These are phyloP conservation scores for Cataglyphis albicans DNA, from an alignment of 2,888 invertebrate species.

Conservation along the genomic window DNA sequence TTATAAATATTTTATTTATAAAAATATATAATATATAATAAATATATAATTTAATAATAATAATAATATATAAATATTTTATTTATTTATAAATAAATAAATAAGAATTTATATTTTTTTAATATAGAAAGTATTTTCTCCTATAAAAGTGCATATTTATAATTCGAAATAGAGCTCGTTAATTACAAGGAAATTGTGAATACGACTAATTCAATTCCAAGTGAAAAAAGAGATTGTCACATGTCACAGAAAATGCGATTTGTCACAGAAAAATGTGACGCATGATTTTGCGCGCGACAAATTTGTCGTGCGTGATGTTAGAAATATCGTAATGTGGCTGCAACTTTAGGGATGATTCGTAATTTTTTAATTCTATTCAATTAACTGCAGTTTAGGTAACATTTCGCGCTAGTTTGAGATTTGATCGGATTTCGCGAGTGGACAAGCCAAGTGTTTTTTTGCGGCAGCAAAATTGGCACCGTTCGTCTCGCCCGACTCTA, in stretches of 20 bases:
- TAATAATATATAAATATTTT: no score
- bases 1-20: no score
- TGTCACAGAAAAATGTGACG: not conserved
- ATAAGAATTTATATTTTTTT: not conserved
- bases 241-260: not conserved
- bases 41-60: no score
- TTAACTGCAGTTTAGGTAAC: conserved; percentile 24
- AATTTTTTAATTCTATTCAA: conserved; percentile 28
- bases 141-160: not conserved
- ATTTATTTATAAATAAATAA: no score
- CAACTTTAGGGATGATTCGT: not conserved
- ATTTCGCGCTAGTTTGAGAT: conserved; percentile 6
- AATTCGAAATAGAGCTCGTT: not conserved
- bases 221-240: not conserved
- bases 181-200: not conserved
- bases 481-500: not conserved
- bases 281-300: not conserved
- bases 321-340: not conserved
- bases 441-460: conserved; percentile 38
- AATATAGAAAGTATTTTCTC: not conserved
- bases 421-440: conserved; percentile 5
- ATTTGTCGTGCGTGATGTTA: not conserved
- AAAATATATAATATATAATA: no score
- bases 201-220: not conserved
- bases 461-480: conserved; percentile 43